Conservation (phyloP, 2,113 vertebrate genomes). For the Rissa tridactyla region DNA sequence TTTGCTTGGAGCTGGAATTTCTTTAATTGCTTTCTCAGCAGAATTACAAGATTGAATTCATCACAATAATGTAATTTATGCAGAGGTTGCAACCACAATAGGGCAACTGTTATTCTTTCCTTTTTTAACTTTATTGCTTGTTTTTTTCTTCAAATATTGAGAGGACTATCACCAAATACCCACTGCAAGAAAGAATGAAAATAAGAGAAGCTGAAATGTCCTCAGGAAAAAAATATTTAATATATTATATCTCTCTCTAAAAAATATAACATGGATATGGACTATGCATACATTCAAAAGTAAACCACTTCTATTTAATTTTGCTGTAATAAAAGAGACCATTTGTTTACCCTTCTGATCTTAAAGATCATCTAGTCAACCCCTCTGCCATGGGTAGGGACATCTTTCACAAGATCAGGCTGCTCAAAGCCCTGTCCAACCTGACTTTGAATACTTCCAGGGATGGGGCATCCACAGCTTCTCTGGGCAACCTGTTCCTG, state of each 20-base stretch:
- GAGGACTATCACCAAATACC: background rate
- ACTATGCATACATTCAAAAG: background rate
- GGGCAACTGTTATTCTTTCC: background rate
- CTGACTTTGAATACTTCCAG: background rate
- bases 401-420: background rate
- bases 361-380: background rate
- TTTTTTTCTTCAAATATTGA: background rate
- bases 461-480: background rate
- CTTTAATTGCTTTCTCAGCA: conserved; percentile 12
- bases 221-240: background rate
- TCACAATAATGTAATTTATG: background rate
- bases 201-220: background rate
- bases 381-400: background rate
- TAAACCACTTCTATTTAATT: background rate
- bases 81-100: background rate
- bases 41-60: background rate
- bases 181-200: background rate
- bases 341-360: background rate
- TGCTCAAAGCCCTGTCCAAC: background rate
- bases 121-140: background rate
- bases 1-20: background rate
- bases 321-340: background rate
- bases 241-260: background rate
- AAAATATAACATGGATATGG: background rate
- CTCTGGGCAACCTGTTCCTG: background rate